phyloP scores from a whole-genome alignment of 2,888 invertebrate species.

The Ectobius pallidus region DNA sequence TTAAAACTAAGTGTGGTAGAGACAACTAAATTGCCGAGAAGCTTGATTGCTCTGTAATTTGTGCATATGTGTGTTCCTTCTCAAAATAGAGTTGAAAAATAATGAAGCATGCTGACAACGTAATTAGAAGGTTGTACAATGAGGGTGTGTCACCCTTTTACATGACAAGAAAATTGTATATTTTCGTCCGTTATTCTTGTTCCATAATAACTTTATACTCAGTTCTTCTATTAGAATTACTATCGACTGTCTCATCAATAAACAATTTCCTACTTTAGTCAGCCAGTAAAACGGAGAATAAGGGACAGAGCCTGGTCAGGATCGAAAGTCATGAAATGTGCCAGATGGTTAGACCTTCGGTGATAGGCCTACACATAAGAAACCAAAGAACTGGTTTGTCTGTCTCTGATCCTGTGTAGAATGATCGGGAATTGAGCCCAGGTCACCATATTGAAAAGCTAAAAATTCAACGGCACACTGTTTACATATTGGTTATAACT shows the following conservation, averaged over 20 bases:
- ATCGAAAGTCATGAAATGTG: neutral
- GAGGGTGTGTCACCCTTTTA: constrained; percentile 12
- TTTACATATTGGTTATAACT: too few species aligned
- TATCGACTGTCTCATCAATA: too few species aligned
- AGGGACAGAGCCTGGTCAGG: too few species aligned
- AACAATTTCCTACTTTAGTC: too few species aligned
- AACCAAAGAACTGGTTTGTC: neutral
- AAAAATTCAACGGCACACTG: too few species aligned
- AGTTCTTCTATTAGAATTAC: too few species aligned
- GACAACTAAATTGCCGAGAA: constrained; percentile 17
- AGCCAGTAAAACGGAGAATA: too few species aligned
- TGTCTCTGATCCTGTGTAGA: neutral
- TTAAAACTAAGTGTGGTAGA: too few species aligned
- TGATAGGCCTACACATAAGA: neutral
- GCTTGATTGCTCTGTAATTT: constrained; percentile 8
- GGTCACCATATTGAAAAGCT: too few species aligned
- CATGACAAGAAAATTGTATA: constrained; percentile 11
- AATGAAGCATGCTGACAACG: constrained; percentile 21
- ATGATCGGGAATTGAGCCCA: too few species aligned
- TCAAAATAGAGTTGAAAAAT: constrained; percentile 1
- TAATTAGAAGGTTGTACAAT: constrained; percentile 9
- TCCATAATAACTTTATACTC: too few species aligned
- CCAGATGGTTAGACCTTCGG: neutral
- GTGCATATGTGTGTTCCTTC: neutral
- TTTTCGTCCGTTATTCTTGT: too few species aligned